Conservation (phyloP, 1,140 invertebrate genomes). For the Euura saliciscinereae region DNA sequence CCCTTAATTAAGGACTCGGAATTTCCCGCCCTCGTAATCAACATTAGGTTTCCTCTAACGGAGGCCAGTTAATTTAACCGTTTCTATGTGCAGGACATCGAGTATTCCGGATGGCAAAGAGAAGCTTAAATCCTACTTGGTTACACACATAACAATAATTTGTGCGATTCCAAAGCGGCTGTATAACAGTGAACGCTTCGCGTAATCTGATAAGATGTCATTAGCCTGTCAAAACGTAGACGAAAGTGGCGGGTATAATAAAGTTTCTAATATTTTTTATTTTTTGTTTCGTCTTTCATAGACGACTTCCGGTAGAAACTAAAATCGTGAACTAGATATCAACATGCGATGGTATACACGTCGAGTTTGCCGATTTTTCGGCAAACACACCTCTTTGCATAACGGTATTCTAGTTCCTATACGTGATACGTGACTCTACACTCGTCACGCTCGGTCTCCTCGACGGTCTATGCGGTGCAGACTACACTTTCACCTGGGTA, state of each 20-base stretch:
- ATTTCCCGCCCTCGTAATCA: neutral
- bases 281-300: neutral
- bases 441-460: neutral
- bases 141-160: too few relatives aligned
- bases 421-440: neutral
- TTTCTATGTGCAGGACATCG: neutral
- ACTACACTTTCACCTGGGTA: neutral
- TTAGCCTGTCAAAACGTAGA: too few relatives aligned
- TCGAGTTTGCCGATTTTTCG: neutral
- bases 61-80: neutral
- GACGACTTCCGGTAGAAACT: neutral
- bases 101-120: too few relatives aligned
- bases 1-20: neutral
- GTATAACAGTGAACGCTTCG: too few relatives aligned
- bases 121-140: too few relatives aligned
- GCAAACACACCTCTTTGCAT: neutral
- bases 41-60: constrained; percentile 3
- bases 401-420: neutral
- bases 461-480: neutral
- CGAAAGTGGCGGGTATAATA: too few relatives aligned
- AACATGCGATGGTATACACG: neutral
- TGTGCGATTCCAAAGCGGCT: too few relatives aligned
- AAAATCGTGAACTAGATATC: neutral
- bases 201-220: too few relatives aligned
- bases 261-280: too few relatives aligned